Conservation (phyloP, 2,888 invertebrate genomes). For the Isoperla grammatica region DNA sequence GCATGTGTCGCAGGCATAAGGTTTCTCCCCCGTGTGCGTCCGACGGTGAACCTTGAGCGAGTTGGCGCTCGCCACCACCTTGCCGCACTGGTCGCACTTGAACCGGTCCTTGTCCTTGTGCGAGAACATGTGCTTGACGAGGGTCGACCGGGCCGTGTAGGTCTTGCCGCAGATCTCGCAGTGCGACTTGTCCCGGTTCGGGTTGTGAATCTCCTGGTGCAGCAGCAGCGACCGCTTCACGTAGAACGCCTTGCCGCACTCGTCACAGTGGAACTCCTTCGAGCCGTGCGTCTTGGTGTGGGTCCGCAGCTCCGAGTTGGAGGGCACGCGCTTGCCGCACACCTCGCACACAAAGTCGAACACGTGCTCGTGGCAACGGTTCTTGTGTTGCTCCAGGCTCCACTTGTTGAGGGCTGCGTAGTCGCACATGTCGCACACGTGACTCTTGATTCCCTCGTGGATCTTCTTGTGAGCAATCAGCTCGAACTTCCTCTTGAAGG, state of each 20-base stretch:
- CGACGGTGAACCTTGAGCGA: conserved; percentile 24
- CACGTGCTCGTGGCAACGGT: background rate
- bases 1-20: conserved; percentile 20
- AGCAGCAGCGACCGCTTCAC: too few species aligned
- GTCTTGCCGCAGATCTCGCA: background rate
- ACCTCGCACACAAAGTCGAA: conserved; percentile 8
- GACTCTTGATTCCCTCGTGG: conserved; percentile 19
- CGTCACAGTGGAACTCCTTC: conserved; percentile 38
- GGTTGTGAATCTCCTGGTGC: too few species aligned
- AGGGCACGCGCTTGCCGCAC: conserved; percentile 16
- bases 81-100: conserved; percentile 44
- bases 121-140: conserved; percentile 36
- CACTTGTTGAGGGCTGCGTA: conserved; percentile 6
- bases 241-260: conserved; percentile 37
- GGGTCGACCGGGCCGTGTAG: background rate
- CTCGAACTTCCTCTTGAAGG: conserved; percentile 5
- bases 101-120: conserved; percentile 41
- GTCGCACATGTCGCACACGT: conserved; percentile 19
- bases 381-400: conserved; percentile 3
- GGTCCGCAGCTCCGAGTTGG: conserved; percentile 27
- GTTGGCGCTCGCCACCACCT: conserved; percentile 47
- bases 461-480: conserved; percentile 26
- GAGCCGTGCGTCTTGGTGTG: conserved; percentile 29
- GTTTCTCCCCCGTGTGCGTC: conserved; percentile 24
- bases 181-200: too few species aligned